Base-by-base conservation (phyloP, 30 jellyfish, hydroid and myxozoan genomes). In the Aurelia aurita complex sp. Pacific region DNA sequence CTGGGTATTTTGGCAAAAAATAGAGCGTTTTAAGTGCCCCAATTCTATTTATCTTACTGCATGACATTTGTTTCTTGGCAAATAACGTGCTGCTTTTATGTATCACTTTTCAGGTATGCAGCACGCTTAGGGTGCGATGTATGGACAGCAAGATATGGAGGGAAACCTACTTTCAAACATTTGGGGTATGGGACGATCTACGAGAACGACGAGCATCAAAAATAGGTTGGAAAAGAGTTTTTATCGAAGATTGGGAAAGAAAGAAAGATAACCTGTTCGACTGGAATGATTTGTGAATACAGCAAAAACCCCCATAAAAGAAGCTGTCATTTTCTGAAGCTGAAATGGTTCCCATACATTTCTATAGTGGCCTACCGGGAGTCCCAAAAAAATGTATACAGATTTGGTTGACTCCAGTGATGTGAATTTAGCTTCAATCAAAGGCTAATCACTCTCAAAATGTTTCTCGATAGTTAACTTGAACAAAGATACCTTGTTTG, bases 171-270 rank as follows among this genome's bases (percentile, higher is more conserved):
- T 68, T n/a, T 50, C 73, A 74, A 13, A 72, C 85, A 35, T 82
- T 82, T 35, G 91, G 91, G 23, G 81, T 60, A 52, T 82, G 91
- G 91, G 91, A 82, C 59, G 91, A 82, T 17, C 85, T 82, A 69
- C 85, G 91, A 2, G 91, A 69, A 60, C 60, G 91, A 82, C 51
- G 91, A 32, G 91, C 91, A 33, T 60, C 62, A 64, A 82, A 72
- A 63, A 57, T 82, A 7, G 85, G 85, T 19, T 82, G 91, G 94
- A 85, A 74, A 52, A 43, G 53, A 16, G 83, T 74, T 59, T 88
- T 78, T 73, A 67, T 70, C 2, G 92, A 88, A 80, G 97, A 88
- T 66, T 68, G 89, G 85, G 76, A 74, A 35, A 65, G 88, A 73
- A 51, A 51, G 69, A 79, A 79, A 34, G 36, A 50, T n/a, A 77